Base-by-base conservation (phyloP, 2,113 vertebrate genomes). In the Cynoglossus semilaevis region DNA sequence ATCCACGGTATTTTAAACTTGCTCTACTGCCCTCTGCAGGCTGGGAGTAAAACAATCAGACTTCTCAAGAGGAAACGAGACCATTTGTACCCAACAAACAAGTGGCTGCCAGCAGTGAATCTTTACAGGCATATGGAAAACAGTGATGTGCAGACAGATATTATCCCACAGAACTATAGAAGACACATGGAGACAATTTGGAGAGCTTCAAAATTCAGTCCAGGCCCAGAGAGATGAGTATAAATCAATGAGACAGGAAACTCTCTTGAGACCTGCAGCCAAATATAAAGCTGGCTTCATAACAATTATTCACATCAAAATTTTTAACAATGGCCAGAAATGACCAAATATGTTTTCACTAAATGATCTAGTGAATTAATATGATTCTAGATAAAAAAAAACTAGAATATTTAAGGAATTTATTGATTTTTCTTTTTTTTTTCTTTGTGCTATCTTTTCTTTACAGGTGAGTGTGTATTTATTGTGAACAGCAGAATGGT, bases 21-120 rank as follows among this genome's bases (percentile, higher is more conserved):
- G 0, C 2, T 75, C 13, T 51, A 37, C 46, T 73, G 80, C 80
- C 82, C 72, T 48, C 83, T 86, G 63, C 14, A 41, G 78, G 63
- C 14, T 42, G 49, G 9, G 38, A 4, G 0, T 1, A 38, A 34
- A 36, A 29, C 7, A 37, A 44, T 15, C 15, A 45, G 15, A 8
- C 3, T 5, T 19, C 37, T 41, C 34, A 9, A 14, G 14, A 55
- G 49, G 58, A 50, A 44, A 49, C 35, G 64, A 74, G 51, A 63
- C 29, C 3, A 64, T 75, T 29, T 63, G 16, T 5, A 9, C 50
- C 38, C 55, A 38, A 64, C 9, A 29, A 45, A 74, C 11, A 12
- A 58, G 35, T 62, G 1, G n/a, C 42, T 19, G 63, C 37, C 48
- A 17, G 2, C n/a, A 40, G 55, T 47, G 58, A 1, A 45, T 65